Evolutionary conservation across 2,888 invertebrate genomes (phyloP).

Genomic region (Dryadula phaetusa): DNA sequence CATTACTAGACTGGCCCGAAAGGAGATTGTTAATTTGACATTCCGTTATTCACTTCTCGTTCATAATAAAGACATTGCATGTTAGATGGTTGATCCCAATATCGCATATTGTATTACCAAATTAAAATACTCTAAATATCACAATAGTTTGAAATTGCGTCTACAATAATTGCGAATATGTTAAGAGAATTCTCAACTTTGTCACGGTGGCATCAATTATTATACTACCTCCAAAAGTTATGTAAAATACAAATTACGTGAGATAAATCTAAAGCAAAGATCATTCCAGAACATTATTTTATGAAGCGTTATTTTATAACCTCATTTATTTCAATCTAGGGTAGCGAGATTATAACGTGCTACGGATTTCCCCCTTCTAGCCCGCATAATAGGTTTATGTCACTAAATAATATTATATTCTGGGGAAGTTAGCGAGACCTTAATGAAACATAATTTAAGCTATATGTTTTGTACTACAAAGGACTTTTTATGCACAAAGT

Average conservation of each 20-base stretch:
- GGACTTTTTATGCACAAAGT: constrained; percentile 5
- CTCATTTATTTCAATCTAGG: constrained; percentile 31
- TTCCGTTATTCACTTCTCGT: too few relatives aligned
- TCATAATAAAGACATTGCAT: too few relatives aligned
- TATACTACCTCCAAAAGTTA: neutral
- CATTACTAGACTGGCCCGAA: too few relatives aligned
- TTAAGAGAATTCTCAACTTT: neutral
- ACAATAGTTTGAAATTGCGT: neutral
- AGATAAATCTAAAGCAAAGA: constrained; percentile 6
- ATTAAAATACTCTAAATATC: too few relatives aligned
- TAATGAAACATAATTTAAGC: constrained; percentile 34
- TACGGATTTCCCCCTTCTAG: constrained; percentile 21
- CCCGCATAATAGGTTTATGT: constrained; percentile 21
- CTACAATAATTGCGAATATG: neutral
- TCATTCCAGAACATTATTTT: constrained; percentile 10
- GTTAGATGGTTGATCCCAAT: too few relatives aligned
- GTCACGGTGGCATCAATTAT: neutral
- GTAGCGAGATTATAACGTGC: constrained; percentile 27
- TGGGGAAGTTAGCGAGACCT: constrained; percentile 29
- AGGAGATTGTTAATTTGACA: too few relatives aligned
- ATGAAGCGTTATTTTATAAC: constrained; percentile 22
- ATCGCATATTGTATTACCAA: too few relatives aligned
- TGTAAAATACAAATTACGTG: neutral
- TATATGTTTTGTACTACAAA: constrained; percentile 25
- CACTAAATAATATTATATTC: constrained; percentile 31